Evolutionary conservation across 1,140 invertebrate species (phyloP).

Genomic region (Trichonephila clavipes): DNA sequence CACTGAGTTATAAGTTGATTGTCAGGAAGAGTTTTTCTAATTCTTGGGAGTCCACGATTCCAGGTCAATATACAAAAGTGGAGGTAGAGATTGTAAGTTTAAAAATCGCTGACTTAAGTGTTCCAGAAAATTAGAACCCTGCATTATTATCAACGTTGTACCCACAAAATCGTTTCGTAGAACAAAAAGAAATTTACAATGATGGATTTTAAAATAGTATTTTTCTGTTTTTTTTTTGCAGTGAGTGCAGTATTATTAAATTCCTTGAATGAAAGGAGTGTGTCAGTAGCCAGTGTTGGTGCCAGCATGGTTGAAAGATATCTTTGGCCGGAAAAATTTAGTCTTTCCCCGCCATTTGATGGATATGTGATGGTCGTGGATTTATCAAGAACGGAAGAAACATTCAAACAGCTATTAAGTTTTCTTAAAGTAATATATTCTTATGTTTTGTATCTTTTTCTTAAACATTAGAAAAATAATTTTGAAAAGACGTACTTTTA

Average conservation of each 20-base stretch:
- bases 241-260: background rate
- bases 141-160: no score
- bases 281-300: background rate
- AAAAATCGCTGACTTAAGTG: no score
- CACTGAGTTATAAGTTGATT: no score
- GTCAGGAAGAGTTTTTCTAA: no score
- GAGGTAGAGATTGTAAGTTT: no score
- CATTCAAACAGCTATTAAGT: background rate
- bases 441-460: background rate
- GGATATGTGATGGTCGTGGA: background rate
- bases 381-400: background rate
- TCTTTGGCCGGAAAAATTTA: slow-evolving; percentile 22
- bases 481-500: no score
- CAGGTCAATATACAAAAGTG: no score
- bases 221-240: background rate
- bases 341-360: background rate
- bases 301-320: background rate
- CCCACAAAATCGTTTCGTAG: no score
- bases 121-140: no score
- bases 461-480: no score
- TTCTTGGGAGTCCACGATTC: no score
- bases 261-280: background rate
- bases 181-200: no score
- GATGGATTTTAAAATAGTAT: background rate
- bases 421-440: slow-evolving; percentile 22